These are phyloP conservation scores for Nanger granti DNA, from an alignment of 2,113 vertebrate species.

Conservation along the genomic window DNA sequence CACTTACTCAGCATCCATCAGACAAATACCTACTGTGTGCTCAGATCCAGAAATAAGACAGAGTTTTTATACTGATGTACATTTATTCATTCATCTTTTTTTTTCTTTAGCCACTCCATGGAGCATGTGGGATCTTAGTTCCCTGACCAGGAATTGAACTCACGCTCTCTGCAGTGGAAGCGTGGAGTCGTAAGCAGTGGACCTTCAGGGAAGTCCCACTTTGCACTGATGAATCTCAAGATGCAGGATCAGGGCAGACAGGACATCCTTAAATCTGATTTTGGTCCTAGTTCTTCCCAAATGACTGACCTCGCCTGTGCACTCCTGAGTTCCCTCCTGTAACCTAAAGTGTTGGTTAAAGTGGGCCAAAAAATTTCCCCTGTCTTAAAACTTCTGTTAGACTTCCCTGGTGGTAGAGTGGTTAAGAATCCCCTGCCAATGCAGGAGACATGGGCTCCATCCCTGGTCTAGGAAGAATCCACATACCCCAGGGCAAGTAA, in stretches of 20 bases:
- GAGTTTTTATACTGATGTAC: background rate
- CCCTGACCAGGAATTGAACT: background rate
- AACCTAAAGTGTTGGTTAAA: background rate
- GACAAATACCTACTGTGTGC: background rate
- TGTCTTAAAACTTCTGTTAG: background rate
- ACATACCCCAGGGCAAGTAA: background rate
- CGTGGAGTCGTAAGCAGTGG: background rate
- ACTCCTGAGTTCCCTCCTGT: background rate
- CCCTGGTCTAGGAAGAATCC: background rate
- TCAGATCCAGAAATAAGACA: accelerated
- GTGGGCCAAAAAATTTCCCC: too few species aligned
- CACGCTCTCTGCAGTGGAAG: background rate
- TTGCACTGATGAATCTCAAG: background rate
- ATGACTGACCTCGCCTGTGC: accelerated
- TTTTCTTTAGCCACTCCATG: background rate
- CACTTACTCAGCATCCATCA: accelerated
- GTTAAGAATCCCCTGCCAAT: background rate
- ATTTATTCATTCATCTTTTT: background rate
- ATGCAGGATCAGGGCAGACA: background rate
- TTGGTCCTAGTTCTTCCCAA: too few species aligned
- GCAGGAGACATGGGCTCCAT: background rate
- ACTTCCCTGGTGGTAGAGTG: background rate
- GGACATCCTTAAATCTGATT: accelerated
- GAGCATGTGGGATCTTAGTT: background rate
- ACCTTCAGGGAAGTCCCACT: background rate